phyloP scores from a whole-genome alignment of 2,113 vertebrate species.

The Nerophis lumbriciformis region DNA sequence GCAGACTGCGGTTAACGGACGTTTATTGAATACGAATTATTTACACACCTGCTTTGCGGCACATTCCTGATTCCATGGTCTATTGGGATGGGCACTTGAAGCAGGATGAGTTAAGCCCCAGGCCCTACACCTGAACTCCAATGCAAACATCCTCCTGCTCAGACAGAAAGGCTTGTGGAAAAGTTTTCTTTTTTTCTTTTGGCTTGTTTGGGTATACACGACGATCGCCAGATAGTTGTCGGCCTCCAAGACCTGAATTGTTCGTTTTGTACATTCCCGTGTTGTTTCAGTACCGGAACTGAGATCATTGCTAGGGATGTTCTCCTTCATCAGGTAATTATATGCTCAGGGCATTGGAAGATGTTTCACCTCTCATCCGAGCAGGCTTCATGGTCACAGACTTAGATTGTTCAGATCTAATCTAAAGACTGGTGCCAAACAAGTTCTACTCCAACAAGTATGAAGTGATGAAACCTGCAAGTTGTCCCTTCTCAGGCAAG shows the following conservation, averaged over 20 bases:
- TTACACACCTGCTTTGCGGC: slow-evolving; percentile 71
- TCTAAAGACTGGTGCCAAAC: too few species aligned
- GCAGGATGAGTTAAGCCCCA: slow-evolving; percentile 66
- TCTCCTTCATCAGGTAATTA: too few species aligned
- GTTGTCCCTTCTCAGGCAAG: too few species aligned
- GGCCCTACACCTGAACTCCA: slow-evolving; percentile 81
- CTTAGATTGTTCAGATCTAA: too few species aligned
- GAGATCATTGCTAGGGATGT: too few species aligned
- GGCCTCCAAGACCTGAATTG: neutral
- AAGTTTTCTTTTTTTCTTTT: slow-evolving; percentile 20
- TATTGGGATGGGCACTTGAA: slow-evolving; percentile 63
- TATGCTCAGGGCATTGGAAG: too few species aligned
- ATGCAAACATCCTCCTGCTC: slow-evolving; percentile 36
- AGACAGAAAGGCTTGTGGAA: slow-evolving; percentile 26
- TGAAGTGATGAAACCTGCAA: too few species aligned
- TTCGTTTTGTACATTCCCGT: too few species aligned
- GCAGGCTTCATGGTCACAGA: too few species aligned
- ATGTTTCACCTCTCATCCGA: too few species aligned
- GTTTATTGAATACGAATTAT: slow-evolving; percentile 66
- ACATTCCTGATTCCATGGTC: slow-evolving; percentile 71
- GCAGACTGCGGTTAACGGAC: slow-evolving; percentile 69
- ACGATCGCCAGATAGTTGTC: neutral
- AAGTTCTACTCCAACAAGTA: too few species aligned
- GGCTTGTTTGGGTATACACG: slow-evolving; percentile 15
- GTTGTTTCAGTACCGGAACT: too few species aligned